Percentiles rank a stretch among this genome's conserved stretches.
phyloP scores from a whole-genome alignment of 2,888 invertebrate species.

The Habroteleia sp. region DNA sequence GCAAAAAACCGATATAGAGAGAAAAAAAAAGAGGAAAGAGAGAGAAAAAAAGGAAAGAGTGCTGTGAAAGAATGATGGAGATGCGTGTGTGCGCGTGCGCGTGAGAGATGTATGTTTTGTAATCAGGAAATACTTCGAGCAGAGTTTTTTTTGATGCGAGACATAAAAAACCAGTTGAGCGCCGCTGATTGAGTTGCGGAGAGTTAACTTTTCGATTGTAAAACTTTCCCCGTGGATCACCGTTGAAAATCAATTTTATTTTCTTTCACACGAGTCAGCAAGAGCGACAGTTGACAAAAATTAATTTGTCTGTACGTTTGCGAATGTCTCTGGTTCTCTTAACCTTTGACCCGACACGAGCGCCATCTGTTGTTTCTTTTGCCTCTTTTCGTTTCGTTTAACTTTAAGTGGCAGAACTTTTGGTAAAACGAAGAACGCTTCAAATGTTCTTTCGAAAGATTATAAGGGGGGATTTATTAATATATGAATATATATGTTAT shows the following conservation, averaged over 20 bases:
- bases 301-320: not conserved
- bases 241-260: conserved; percentile 13
- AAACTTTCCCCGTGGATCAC: conserved; percentile 35
- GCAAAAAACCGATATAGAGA: conserved; percentile 17
- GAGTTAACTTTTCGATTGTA: conserved; percentile 70
- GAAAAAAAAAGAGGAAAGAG: conserved; percentile 5
- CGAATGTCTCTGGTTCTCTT: conserved; percentile 1
- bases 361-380: conserved; percentile 43
- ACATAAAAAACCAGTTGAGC: no score
- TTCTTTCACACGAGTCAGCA: conserved; percentile 4
- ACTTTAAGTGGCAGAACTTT: conserved; percentile 36
- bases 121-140: conserved; percentile 71
- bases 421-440: conserved; percentile 36
- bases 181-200: no score
- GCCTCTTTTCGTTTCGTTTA: conserved; percentile 29
- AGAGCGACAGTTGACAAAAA: not conserved
- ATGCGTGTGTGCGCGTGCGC: conserved; percentile 38
- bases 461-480: conserved; percentile 52
- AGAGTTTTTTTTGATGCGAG: conserved; percentile 71
- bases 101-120: conserved; percentile 72
- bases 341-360: conserved; percentile 6
- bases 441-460: conserved; percentile 52
- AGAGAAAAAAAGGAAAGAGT: conserved; percentile 34
- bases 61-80: conserved; percentile 32
- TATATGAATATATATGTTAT: conserved; percentile 55